Evolutionary conservation across 2,888 invertebrate species (phyloP).

Genomic region (Nemotelus pantherinus): DNA sequence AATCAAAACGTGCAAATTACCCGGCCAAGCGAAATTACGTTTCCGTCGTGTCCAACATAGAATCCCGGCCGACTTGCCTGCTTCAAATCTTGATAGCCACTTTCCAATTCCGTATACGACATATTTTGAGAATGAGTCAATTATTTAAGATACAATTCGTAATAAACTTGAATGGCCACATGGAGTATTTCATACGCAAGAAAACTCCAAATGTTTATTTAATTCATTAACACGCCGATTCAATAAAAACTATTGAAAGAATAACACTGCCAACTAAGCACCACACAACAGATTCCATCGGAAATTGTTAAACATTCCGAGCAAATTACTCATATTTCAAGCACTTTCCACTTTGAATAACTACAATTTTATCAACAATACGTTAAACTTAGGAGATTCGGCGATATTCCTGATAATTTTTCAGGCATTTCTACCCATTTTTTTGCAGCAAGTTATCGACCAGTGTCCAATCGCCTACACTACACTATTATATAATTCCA

Average conservation of each 20-base stretch:
- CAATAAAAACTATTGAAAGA: neutral
- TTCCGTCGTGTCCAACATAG: constrained; percentile 77
- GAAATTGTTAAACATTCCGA: too few relatives aligned
- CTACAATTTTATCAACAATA: too few relatives aligned
- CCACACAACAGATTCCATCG: too few relatives aligned
- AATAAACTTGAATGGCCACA: too few relatives aligned
- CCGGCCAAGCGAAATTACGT: constrained; percentile 69
- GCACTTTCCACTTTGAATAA: too few relatives aligned
- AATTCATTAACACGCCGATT: neutral
- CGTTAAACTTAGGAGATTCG: too few relatives aligned
- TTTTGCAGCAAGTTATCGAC: neutral
- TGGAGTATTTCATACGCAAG: too few relatives aligned
- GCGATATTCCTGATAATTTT: neutral
- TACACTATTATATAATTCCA: constrained; percentile 13
- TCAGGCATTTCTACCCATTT: constrained; percentile 1
- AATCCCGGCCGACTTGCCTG: constrained; percentile 75
- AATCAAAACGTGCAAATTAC: constrained; percentile 59
- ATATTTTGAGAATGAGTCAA: constrained; percentile 58
- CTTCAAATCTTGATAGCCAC: constrained; percentile 88
- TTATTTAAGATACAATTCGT: too few relatives aligned
- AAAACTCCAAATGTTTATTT: too few relatives aligned
- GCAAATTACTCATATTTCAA: too few relatives aligned
- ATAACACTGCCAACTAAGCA: neutral
- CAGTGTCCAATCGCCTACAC: neutral
- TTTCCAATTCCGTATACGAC: constrained; percentile 93